Evolutionary conservation across 1,140 invertebrate species (phyloP).

Genomic region (Drosophila punjabiensis): DNA sequence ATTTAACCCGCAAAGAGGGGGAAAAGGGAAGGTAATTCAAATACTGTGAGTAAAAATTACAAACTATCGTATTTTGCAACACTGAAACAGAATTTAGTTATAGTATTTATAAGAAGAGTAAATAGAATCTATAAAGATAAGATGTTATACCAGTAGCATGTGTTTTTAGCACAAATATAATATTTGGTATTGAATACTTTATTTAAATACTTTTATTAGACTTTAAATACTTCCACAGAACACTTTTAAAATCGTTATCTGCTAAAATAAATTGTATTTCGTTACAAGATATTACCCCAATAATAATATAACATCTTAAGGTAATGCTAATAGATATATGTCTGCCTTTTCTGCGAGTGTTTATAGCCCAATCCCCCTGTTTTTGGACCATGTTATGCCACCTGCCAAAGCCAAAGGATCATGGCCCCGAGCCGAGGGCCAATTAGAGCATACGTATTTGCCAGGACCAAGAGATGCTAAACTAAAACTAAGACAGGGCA

Average conservation of each 20-base stretch:
- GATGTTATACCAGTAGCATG: too few relatives aligned
- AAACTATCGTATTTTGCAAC: slow-evolving; percentile 32
- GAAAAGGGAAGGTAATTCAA: not conserved
- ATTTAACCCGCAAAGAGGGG: slow-evolving; percentile 11
- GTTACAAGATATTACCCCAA: not conserved
- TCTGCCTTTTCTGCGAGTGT: not conserved
- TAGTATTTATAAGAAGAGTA: not conserved
- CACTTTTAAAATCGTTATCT: not conserved
- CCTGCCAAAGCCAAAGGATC: slow-evolving; percentile 34
- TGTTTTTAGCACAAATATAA: not conserved
- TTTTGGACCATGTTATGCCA: slow-evolving; percentile 18
- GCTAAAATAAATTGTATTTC: too few relatives aligned
- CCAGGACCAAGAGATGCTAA: slow-evolving; percentile 28
- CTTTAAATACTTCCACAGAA: not conserved
- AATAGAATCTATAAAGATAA: fast-evolving
- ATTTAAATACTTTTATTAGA: not conserved
- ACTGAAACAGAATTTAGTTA: not conserved
- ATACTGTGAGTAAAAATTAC: slow-evolving; percentile 6
- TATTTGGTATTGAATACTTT: too few relatives aligned
- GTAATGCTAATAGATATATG: not conserved
- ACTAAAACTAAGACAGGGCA: slow-evolving; percentile 32
- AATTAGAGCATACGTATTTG: slow-evolving; percentile 54
- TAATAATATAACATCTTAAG: not conserved
- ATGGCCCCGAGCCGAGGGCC: slow-evolving; percentile 38
- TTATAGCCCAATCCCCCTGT: not conserved